These are phyloP conservation scores for Hydrocynus forskahlii DNA, from an alignment of 2,797 vertebrate species.

Conservation along the genomic window DNA sequence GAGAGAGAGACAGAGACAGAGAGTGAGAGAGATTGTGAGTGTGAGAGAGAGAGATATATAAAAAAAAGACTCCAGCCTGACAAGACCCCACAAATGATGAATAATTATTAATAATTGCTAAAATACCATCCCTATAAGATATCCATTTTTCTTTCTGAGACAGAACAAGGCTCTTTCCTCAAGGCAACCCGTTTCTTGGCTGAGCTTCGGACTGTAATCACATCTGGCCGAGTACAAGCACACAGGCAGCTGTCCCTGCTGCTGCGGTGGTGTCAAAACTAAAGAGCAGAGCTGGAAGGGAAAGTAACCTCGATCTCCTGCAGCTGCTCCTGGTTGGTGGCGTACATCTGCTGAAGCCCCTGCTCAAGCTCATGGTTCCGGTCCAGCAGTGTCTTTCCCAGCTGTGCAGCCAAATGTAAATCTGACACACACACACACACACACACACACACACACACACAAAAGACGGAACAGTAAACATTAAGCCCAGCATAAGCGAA, in stretches of 20 bases:
- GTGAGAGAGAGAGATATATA: not conserved
- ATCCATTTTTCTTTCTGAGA: no score
- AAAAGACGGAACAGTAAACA: not conserved
- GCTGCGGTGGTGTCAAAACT: not conserved
- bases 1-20: no score
- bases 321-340: slow-evolving; percentile 93
- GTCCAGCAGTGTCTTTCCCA: slow-evolving; percentile 93
- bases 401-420: slow-evolving; percentile 93
- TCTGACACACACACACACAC: slow-evolving; percentile 73
- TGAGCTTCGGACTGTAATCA: not conserved
- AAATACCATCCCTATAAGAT: no score
- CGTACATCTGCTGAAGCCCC: slow-evolving; percentile 93
- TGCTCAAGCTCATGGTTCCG: slow-evolving; percentile 95
- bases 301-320: slow-evolving; percentile 93
- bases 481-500: slow-evolving; percentile 29
- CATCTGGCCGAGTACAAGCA: not conserved
- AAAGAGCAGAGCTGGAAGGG: not conserved
- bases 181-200: not conserved
- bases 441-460: not conserved
- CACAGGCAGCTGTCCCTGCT: not conserved
- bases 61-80: not conserved
- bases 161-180: not conserved
- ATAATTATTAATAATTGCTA: no score
- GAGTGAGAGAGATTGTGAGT: no score
- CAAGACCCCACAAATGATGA: no score